Base-by-base conservation (phyloP, 1,140 invertebrate species). In the Ceratosolen solmsi region DNA sequence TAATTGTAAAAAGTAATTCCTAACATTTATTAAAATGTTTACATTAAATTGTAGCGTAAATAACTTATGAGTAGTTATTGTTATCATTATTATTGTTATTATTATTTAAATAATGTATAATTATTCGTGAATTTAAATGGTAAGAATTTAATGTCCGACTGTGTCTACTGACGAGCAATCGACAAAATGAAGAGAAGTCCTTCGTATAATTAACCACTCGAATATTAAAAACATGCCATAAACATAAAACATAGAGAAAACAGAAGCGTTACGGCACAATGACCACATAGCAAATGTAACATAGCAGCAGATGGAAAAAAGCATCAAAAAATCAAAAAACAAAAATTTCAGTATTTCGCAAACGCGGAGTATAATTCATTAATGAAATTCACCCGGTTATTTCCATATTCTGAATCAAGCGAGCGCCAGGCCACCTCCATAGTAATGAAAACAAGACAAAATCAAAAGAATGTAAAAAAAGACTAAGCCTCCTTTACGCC, bases 361-460 rank as follows among this genome's bases (percentile, higher is more conserved):
- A 15, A 41, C 33, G 5, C 17, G 8, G 22, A 8, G 63, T 38
- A 56, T 38, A 56, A 79, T 60, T 80, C 27, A 73, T 49, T 80
- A 80, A 80, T 56, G 54, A 73, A 80, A 80, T 63, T 80, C 54
- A 38, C 68, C 1, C n/a, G 20, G 13, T 60, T 22, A 79, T 72
- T 72, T 79, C 33, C 78, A 79, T 79, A 72, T 49, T 70, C 76
- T 30, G 70, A 71, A 79, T 79, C 30, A 54, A 71, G 36, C 77
- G 65, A 22, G 51, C n/a, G 33, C 49, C n/a, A 20, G 25, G 25
- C 0, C n/a, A 5, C 15, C 0, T 7, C 33, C 15, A 9, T 22
- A 11, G 46, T 71, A 71, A 73, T 63, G 33, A 70, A 71, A 79
- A 41, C 20, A 56, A 17, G 51, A 17, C 20, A 9, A 56, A 79